Base-by-base conservation (phyloP, 2,888 invertebrate species). In the Smittia aterrima region DNA sequence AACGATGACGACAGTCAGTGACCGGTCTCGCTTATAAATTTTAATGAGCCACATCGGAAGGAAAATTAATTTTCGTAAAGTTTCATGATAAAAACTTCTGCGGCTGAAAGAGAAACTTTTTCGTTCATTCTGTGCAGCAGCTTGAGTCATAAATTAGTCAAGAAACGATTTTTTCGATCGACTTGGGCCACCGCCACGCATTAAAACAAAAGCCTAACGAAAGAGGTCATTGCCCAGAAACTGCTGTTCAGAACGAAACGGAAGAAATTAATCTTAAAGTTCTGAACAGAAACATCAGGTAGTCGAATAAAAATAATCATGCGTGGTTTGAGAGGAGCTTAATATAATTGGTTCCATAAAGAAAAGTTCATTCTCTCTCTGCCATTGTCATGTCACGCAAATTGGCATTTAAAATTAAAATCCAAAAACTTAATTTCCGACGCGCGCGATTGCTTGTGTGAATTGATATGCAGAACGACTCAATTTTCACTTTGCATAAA, bases 181-280 rank as follows among this genome's bases (percentile, higher is more conserved):
- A 47, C 47, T 16, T 6, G 47, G n/a, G 47, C 3, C 47, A 16
- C 11, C 38, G 11, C 38, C 38, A 38, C 38, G 38, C 38, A n/a
- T n/a, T n/a, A n/a, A n/a, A n/a, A 40, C 11, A 40, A 40, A 40
- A 9, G 6, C 11, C 11, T 40, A 40, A 54, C 18, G 54, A 54
- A 13, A n/a, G 9, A 47, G 47, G 47, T 47, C 62, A 22, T 7
- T 62, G 20, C 25, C 62, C 22, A 4, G 62, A 62, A 62, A 62
- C 11, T 62, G 53, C 18, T 22, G 62, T 20, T 20, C 11, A 16
- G n/a, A 53, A 53, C 32, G 47, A 47, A 47, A 53, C 25, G 47
- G 47, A 68, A 47, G 47, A 53, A 68, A 68, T 68, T 68, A 68
- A 68, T 68, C 53, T 22, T 6, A 18, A 40, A n/a, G 1, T 20